Conservation (phyloP, 2,797 vertebrate species). For the Coracias cyanogaster region DNA sequence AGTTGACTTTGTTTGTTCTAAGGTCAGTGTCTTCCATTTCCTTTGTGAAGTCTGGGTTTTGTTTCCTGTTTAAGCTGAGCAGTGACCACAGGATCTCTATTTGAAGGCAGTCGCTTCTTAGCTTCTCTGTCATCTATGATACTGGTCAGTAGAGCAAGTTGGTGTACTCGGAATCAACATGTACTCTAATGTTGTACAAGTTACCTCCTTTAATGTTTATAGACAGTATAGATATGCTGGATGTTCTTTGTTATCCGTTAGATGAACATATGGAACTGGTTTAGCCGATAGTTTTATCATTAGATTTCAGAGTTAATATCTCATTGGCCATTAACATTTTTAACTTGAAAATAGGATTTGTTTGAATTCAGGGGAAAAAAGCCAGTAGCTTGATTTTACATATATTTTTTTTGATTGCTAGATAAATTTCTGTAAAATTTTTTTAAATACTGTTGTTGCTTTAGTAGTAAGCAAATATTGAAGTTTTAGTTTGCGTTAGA, state of each 20-base stretch:
- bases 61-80: background rate
- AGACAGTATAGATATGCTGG: background rate
- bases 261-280: background rate
- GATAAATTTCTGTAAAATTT: background rate
- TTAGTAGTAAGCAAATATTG: background rate
- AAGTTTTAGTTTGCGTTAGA: background rate
- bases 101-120: background rate
- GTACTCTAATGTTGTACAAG: background rate
- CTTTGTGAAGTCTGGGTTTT: background rate
- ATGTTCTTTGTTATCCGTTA: background rate
- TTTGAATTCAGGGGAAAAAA: background rate
- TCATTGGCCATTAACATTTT: background rate
- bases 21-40: constrained; percentile 80
- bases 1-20: constrained; percentile 98
- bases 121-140: background rate
- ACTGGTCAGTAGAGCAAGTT: background rate
- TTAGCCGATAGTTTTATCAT: background rate
- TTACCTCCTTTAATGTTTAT: background rate
- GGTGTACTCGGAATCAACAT: background rate
- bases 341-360: background rate
- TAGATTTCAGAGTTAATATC: background rate
- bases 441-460: background rate
- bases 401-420: background rate
- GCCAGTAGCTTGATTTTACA: background rate
- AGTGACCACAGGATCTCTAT: background rate